These are phyloP conservation scores for Plemyria rubiginata DNA, from an alignment of 2,888 invertebrate genomes.

Conservation along the genomic window DNA sequence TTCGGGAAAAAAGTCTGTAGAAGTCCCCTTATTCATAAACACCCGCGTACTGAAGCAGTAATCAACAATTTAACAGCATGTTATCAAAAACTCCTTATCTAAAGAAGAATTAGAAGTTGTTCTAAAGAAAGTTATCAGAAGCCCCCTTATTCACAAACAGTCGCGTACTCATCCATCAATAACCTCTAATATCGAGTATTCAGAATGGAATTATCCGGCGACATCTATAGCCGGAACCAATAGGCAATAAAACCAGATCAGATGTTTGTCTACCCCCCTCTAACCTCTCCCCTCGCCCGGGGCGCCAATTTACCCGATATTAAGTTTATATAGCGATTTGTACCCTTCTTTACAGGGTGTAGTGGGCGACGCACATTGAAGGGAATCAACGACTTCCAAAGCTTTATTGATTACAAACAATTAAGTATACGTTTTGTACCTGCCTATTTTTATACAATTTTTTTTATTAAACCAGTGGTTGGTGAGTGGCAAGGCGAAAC, in stretches of 20 bases:
- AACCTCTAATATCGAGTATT: conserved; percentile 21
- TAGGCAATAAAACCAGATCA: conserved; percentile 74
- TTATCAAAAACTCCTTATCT: no score
- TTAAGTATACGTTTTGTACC: no score
- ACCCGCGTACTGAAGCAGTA: not conserved
- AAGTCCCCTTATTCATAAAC: no score
- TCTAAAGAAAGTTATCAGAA: not conserved
- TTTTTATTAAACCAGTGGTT: no score
- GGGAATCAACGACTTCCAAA: conserved; percentile 1
- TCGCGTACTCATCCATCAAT: not conserved
- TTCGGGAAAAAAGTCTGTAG: no score
- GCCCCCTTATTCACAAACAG: conserved; percentile 4
- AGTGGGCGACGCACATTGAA: conserved; percentile 42
- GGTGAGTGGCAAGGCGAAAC: no score
- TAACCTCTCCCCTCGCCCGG: conserved; percentile 51
- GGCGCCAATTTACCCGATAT: conserved; percentile 78
- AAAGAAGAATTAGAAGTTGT: no score
- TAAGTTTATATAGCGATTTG: conserved; percentile 83
- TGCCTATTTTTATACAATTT: no score
- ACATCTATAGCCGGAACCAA: conserved; percentile 77
- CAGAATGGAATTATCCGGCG: conserved; percentile 62
- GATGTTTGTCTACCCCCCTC: conserved; percentile 63
- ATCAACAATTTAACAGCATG: not conserved
- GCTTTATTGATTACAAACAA: not conserved
- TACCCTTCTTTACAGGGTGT: conserved; percentile 75